A percentile compares a stretch with the other conserved stretches of the same genome.
Evolutionary conservation across 2,888 invertebrate genomes (phyloP).

Genomic region (Polylopha cassiicola): DNA sequence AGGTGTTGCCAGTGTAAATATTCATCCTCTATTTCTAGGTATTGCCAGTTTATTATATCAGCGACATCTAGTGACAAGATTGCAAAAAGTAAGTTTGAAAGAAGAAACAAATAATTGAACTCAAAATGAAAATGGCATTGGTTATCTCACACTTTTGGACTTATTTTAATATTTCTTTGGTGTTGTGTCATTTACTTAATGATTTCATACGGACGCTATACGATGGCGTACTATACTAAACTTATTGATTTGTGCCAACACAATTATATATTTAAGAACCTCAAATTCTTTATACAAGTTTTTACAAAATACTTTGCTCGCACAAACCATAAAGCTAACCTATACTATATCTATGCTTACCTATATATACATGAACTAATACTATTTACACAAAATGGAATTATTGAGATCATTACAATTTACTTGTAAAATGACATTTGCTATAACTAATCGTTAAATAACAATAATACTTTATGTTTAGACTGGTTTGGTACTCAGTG

Average conservation of each 20-base stretch:
- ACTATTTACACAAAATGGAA: constrained; percentile 73
- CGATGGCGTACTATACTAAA: constrained; percentile 50
- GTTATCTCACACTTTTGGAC: constrained; percentile 55
- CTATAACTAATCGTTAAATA: constrained; percentile 50
- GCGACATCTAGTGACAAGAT: constrained; percentile 24
- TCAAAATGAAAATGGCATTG: constrained; percentile 66
- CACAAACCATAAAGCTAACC: constrained; percentile 41
- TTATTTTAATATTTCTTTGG: constrained; percentile 71
- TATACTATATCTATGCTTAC: constrained; percentile 41
- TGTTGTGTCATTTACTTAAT: constrained; percentile 62
- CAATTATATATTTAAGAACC: constrained; percentile 29
- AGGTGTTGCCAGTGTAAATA: too few species aligned
- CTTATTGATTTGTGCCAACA: constrained; percentile 38
- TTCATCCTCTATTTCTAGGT: too few species aligned
- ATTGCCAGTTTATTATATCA: too few species aligned
- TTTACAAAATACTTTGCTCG: constrained; percentile 27
- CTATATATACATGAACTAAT: constrained; percentile 63
- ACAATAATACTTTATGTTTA: constrained; percentile 71
- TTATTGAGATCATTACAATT: constrained; percentile 75
- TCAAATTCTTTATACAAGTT: constrained; percentile 16
- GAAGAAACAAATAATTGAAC: constrained; percentile 42
- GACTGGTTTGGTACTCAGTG: constrained; percentile 66
- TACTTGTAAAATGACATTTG: constrained; percentile 58
- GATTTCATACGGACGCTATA: constrained; percentile 68
- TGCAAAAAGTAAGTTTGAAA: constrained; percentile 26